Evolutionary conservation across 2,113 vertebrate species (phyloP).

Genomic region (Laterallus jamaicensis): DNA sequence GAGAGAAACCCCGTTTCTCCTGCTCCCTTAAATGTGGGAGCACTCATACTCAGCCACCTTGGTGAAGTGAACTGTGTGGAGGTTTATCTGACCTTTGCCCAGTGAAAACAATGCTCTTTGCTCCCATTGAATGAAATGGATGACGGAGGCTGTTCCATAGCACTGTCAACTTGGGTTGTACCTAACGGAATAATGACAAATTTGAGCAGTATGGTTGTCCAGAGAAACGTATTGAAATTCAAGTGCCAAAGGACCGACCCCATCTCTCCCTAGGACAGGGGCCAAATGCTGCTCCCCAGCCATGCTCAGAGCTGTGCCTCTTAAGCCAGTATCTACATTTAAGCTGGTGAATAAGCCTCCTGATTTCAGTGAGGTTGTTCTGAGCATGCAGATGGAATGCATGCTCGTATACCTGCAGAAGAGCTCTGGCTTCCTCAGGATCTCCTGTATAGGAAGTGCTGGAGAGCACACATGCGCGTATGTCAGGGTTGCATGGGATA

Average conservation of each 20-base stretch:
- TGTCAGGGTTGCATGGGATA: fast-evolving
- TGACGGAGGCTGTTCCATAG: neutral
- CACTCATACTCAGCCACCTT: fast-evolving
- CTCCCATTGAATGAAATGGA: neutral
- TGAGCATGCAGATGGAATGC: neutral
- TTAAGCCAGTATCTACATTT: neutral
- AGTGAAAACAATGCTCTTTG: neutral
- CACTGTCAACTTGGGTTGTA: fast-evolving
- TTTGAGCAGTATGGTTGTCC: neutral
- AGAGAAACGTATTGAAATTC: neutral
- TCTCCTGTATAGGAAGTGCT: fast-evolving
- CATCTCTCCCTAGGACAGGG: too few relatives aligned
- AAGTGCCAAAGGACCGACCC: neutral
- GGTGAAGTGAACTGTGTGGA: neutral
- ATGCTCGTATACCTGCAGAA: neutral
- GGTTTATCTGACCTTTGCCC: neutral
- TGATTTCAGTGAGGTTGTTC: neutral
- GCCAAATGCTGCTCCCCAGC: neutral
- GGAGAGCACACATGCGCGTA: fast-evolving
- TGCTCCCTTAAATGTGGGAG: neutral
- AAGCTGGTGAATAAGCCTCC: neutral
- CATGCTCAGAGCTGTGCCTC: fast-evolving
- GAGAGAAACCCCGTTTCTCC: neutral
- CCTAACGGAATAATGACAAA: neutral
- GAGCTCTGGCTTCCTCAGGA: neutral